Conservation (phyloP, 2,888 invertebrate genomes). For the Lumbricus terrestris region DNA sequence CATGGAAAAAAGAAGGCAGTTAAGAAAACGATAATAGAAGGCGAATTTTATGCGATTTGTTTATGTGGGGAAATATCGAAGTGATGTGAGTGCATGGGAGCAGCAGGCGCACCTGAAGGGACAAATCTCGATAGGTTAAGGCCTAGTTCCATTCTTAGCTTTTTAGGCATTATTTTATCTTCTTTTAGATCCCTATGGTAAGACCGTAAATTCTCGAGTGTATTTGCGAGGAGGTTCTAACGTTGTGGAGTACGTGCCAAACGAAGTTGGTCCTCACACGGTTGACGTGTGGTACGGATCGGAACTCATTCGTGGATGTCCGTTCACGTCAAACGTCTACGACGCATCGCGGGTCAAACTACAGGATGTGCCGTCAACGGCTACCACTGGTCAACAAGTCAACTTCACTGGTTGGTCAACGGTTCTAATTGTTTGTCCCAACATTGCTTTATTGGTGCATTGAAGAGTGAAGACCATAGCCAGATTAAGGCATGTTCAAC, state of each 20-base stretch:
- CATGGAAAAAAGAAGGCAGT: too few species aligned
- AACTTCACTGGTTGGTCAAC: slow-evolving; percentile 40
- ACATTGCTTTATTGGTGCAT: not conserved
- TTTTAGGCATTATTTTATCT: not conserved
- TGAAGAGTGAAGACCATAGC: too few species aligned
- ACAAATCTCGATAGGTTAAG: too few species aligned
- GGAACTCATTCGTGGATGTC: slow-evolving; percentile 81
- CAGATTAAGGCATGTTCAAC: too few species aligned
- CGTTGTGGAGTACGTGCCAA: slow-evolving; percentile 71
- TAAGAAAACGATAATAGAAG: too few species aligned
- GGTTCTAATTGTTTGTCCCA: not conserved
- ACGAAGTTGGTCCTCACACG: slow-evolving; percentile 81
- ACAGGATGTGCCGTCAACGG: slow-evolving; percentile 50
- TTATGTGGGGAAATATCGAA: too few species aligned
- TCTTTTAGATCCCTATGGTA: slow-evolving; percentile 72
- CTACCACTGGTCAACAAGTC: slow-evolving; percentile 49
- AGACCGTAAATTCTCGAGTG: slow-evolving; percentile 74
- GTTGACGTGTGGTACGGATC: slow-evolving; percentile 92
- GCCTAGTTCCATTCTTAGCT: too few species aligned
- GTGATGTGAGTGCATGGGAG: too few species aligned
- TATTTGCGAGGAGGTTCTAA: slow-evolving; percentile 62
- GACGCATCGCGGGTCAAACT: slow-evolving; percentile 82
- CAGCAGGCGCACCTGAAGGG: too few species aligned
- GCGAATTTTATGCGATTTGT: too few species aligned
- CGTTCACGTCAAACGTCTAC: slow-evolving; percentile 90